These are phyloP conservation scores for Coturnix japonica DNA, from an alignment of 2,113 vertebrate genomes.

Conservation along the genomic window DNA sequence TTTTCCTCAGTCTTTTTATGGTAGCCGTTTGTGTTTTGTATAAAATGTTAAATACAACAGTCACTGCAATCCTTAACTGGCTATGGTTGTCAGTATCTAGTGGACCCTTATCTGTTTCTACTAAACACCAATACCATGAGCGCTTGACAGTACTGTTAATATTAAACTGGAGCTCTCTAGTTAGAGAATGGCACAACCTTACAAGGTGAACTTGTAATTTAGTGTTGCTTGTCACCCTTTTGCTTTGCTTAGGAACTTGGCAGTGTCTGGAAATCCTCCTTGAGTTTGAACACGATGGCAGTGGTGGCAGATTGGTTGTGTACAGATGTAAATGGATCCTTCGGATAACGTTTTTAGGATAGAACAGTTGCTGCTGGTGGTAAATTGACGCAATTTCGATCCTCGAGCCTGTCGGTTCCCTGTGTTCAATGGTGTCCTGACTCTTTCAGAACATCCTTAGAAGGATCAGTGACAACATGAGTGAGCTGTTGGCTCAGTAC, in stretches of 20 bases:
- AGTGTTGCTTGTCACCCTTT: not conserved
- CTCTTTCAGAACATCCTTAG: not conserved
- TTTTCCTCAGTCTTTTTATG: constrained; percentile 43
- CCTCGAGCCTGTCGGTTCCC: not conserved
- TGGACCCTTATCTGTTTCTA: not conserved
- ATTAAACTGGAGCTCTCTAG: not conserved
- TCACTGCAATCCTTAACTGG: not conserved
- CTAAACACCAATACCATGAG: not conserved
- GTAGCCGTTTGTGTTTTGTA: constrained; percentile 38
- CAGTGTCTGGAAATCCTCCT: not conserved
- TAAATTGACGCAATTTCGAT: not conserved
- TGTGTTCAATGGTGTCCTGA: not conserved
- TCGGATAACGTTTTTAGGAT: not conserved
- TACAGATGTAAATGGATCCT: not conserved
- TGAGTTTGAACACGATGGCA: fast-evolving
- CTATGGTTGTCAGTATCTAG: not conserved
- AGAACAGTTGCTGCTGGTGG: not conserved
- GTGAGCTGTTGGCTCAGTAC: not conserved
- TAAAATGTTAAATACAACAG: not conserved
- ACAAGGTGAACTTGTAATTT: not conserved
- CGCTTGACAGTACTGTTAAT: not conserved
- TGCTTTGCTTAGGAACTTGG: not conserved
- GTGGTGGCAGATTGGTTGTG: not conserved
- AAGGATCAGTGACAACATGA: not conserved
- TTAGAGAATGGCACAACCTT: not conserved